phyloP scores from a whole-genome alignment of 2,113 vertebrate species.

The Talpa occidentalis region DNA sequence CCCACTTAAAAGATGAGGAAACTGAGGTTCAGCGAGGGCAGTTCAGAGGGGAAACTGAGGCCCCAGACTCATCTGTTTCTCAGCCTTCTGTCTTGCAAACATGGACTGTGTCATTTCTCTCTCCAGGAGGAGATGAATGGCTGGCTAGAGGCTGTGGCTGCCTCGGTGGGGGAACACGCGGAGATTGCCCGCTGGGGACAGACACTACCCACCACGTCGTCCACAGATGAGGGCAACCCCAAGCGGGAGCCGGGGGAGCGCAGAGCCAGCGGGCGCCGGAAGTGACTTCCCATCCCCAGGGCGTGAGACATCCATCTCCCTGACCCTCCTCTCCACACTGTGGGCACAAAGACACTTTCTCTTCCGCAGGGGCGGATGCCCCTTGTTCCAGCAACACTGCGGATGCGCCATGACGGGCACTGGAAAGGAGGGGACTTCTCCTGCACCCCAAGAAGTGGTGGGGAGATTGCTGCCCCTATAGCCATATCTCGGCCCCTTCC shows the following conservation, averaged over 20 bases:
- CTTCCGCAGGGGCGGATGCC: slow-evolving; percentile 29
- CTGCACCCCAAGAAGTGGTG: slow-evolving; percentile 63
- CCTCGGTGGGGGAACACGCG: slow-evolving; percentile 90
- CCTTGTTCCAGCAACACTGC: slow-evolving; percentile 39
- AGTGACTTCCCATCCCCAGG: slow-evolving; percentile 84
- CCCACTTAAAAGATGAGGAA: background rate
- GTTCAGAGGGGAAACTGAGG: too few relatives aligned
- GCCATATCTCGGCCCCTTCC: slow-evolving; percentile 79
- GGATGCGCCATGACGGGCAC: slow-evolving; percentile 49
- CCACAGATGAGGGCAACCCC: slow-evolving; percentile 93
- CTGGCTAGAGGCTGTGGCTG: slow-evolving; percentile 90
- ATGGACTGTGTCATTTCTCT: background rate
- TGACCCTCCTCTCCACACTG: slow-evolving; percentile 14
- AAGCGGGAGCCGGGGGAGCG: slow-evolving; percentile 92
- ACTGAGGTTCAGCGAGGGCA: background rate
- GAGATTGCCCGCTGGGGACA: slow-evolving; percentile 93
- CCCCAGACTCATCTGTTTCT: background rate
- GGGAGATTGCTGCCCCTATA: slow-evolving; percentile 70
- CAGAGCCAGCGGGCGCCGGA: slow-evolving; percentile 90
- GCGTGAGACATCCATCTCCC: background rate
- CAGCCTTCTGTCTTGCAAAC: background rate
- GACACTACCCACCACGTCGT: slow-evolving; percentile 94
- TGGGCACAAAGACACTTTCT: slow-evolving; percentile 76
- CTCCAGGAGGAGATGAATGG: slow-evolving; percentile 93
- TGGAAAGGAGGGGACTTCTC: slow-evolving; percentile 71